phyloP scores from a whole-genome alignment of 2,888 invertebrate genomes.

The Drosophila demipolita region DNA sequence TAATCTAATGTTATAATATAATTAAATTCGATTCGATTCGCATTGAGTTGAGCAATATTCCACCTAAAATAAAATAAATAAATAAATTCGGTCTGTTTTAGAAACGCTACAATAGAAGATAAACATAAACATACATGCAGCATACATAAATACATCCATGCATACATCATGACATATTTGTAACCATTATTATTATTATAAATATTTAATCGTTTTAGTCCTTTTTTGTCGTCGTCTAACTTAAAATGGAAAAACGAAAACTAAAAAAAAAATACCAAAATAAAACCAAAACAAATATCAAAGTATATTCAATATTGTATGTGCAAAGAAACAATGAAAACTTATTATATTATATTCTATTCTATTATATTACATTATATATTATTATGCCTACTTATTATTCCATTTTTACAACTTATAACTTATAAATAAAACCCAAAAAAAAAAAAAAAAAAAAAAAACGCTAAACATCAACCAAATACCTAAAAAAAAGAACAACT shows the following conservation, averaged over 20 bases:
- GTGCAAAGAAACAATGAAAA: conserved; percentile 66
- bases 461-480: conserved; percentile 40
- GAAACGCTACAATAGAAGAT: conserved; percentile 52
- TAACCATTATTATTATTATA: conserved; percentile 56
- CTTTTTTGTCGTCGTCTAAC: conserved; percentile 70
- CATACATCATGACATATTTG: conserved; percentile 46
- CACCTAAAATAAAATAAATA: neutral
- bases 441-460: conserved; percentile 17
- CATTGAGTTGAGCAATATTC: conserved; percentile 58
- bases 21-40: conserved; percentile 65
- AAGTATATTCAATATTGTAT: conserved; percentile 74
- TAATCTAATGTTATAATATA: conserved; percentile 51
- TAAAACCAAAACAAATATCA: conserved; percentile 30
- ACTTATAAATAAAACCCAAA: conserved; percentile 65
- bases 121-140: conserved; percentile 30
- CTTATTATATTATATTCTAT: conserved; percentile 71
- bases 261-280: conserved; percentile 20
- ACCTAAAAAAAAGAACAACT: conserved; percentile 32
- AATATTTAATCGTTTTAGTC: conserved; percentile 53
- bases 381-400: conserved; percentile 78
- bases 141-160: conserved; percentile 16
- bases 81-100: conserved; percentile 11
- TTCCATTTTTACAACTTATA: conserved; percentile 80
- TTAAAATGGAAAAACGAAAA: conserved; percentile 37
- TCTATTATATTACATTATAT: conserved; percentile 73